These are phyloP conservation scores for Coregonus ussuriensis DNA, from an alignment of 2,797 vertebrate species.

Conservation along the genomic window DNA sequence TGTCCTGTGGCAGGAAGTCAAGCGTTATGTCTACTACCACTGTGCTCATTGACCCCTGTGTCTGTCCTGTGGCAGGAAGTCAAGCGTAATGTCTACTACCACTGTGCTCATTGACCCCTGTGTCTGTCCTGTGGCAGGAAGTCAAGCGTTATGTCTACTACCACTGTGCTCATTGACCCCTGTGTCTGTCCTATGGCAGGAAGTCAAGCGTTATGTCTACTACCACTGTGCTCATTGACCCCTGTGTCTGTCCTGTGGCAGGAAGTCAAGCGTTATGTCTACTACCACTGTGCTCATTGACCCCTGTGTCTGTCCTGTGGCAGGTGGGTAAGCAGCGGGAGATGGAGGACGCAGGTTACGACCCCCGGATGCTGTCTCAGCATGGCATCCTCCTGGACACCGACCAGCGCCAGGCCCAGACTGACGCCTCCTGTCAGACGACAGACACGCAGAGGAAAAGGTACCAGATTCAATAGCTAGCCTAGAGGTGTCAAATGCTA, in stretches of 20 bases:
- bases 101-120: too few relatives aligned
- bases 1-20: too few relatives aligned
- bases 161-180: too few relatives aligned
- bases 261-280: too few relatives aligned
- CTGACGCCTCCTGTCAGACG: slow-evolving; percentile 20
- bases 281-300: too few relatives aligned
- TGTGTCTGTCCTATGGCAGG: slow-evolving; percentile 54
- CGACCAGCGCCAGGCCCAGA: slow-evolving; percentile 38
- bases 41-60: too few relatives aligned
- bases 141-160: too few relatives aligned
- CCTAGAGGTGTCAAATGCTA: not conserved
- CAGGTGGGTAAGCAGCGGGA: slow-evolving; percentile 81
- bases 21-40: too few relatives aligned
- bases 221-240: too few relatives aligned
- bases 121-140: too few relatives aligned
- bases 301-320: slow-evolving; percentile 16
- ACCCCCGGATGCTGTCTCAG: slow-evolving; percentile 74
- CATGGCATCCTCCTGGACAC: slow-evolving; percentile 91
- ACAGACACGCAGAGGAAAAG: slow-evolving; percentile 41
- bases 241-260: slow-evolving; percentile 16
- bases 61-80: slow-evolving; percentile 54
- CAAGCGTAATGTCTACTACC: too few relatives aligned
- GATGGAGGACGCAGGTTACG: slow-evolving; percentile 80
- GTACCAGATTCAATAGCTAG: slow-evolving; percentile 36
- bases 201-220: too few relatives aligned